A percentile compares a stretch with the other conserved stretches of the same genome.
Conservation (phyloP, 2,797 vertebrate species). For the Natrix natrix region DNA sequence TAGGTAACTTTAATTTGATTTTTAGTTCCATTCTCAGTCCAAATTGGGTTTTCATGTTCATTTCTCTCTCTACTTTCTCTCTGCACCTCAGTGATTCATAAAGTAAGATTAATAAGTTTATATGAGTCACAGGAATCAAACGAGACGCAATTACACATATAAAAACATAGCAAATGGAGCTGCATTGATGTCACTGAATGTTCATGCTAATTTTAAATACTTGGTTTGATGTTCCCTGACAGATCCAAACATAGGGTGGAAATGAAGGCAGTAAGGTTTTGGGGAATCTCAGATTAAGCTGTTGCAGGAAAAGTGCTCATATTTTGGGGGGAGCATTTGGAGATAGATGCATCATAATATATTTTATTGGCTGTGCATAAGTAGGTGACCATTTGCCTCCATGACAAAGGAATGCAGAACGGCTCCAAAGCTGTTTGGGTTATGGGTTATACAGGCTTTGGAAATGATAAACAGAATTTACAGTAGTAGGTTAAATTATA, state of each 20-base stretch:
- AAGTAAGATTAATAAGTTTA: conserved; percentile 6
- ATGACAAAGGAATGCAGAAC: neutral
- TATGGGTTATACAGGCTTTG: neutral
- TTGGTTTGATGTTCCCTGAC: neutral
- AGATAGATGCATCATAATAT: neutral
- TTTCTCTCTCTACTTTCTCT: neutral
- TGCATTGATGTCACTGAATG: conserved; percentile 4
- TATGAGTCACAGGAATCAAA: conserved; percentile 4
- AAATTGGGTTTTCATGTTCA: neutral
- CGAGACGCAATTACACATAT: neutral
- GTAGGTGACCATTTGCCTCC: neutral
- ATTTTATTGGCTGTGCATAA: neutral
- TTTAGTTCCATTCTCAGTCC: neutral
- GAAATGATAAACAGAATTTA: neutral
- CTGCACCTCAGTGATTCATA: conserved; percentile 7
- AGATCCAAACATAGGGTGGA: neutral
- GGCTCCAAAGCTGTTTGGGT: neutral
- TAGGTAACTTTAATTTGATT: neutral
- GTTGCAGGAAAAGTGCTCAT: neutral
- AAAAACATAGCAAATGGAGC: conserved; percentile 10
- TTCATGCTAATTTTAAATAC: neutral
- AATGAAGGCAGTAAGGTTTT: neutral
- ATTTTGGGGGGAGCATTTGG: neutral
- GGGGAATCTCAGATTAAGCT: neutral
- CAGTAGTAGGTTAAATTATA: neutral